These are phyloP conservation scores for Clarias magur DNA, from an alignment of 2,113 vertebrate species.

Conservation along the genomic window DNA sequence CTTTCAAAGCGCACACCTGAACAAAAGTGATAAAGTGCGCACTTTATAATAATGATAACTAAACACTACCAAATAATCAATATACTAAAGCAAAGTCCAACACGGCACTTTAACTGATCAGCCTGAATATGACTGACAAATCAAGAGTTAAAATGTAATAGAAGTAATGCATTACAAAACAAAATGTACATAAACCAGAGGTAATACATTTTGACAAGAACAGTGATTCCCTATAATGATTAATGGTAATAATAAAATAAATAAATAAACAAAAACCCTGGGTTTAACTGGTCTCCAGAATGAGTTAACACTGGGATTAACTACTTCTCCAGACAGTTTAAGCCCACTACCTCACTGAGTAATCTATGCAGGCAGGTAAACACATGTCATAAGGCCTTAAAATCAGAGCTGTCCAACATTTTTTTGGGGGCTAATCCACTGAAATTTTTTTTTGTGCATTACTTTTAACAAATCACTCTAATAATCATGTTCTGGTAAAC, in stretches of 20 bases:
- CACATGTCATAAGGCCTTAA: neutral
- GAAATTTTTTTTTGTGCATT: too few species aligned
- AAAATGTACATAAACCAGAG: neutral
- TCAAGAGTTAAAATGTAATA: neutral
- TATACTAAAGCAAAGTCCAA: neutral
- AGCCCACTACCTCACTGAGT: neutral
- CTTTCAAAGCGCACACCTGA: conserved; percentile 83
- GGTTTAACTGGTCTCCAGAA: too few species aligned
- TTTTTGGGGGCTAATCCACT: too few species aligned
- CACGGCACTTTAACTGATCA: neutral
- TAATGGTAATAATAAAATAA: too few species aligned
- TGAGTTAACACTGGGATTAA: neutral
- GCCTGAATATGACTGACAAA: neutral
- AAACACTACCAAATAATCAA: neutral
- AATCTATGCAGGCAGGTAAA: neutral
- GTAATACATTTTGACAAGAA: neutral
- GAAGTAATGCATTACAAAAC: neutral
- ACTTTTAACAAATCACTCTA: too few species aligned
- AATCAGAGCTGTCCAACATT: neutral
- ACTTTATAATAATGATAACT: neutral
- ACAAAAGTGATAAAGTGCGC: neutral
- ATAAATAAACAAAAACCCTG: too few species aligned
- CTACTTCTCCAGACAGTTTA: neutral
- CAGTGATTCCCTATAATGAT: neutral
- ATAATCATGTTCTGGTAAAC: too few species aligned